Evolutionary conservation across 2,113 vertebrate species (phyloP).

Genomic region (Chloebia gouldiae): DNA sequence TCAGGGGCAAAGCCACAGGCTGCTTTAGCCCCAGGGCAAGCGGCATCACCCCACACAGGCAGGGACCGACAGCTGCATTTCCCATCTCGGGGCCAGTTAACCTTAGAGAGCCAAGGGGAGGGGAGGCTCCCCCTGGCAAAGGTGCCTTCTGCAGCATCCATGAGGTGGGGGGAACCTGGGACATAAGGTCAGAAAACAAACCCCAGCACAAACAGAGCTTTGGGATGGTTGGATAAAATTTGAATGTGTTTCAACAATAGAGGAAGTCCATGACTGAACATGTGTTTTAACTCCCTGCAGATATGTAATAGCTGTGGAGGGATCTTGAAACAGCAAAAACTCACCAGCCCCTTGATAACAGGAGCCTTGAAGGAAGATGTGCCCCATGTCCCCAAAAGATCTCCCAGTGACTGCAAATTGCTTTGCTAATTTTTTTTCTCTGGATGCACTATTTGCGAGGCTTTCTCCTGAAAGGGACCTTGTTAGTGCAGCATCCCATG

Average conservation of each 20-base stretch:
- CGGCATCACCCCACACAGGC: background rate
- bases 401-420: background rate
- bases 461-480: background rate
- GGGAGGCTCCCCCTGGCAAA: background rate
- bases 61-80: background rate
- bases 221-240: background rate
- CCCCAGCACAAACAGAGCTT: background rate
- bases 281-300: background rate
- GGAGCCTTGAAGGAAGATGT: background rate
- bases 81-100: background rate
- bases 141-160: background rate
- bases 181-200: background rate
- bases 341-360: background rate
- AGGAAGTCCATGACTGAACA: background rate
- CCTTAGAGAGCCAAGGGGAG: fast-evolving
- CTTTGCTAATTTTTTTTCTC: background rate
- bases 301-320: background rate
- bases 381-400: fast-evolving
- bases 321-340: background rate
- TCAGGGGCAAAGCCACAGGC: background rate
- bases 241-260: background rate
- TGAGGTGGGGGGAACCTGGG: background rate
- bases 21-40: background rate
- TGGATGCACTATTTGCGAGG: background rate
- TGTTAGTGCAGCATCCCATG: background rate